Evolutionary conservation across 2,797 vertebrate genomes (phyloP).

Genomic region (Crocodylus rhombifer): DNA sequence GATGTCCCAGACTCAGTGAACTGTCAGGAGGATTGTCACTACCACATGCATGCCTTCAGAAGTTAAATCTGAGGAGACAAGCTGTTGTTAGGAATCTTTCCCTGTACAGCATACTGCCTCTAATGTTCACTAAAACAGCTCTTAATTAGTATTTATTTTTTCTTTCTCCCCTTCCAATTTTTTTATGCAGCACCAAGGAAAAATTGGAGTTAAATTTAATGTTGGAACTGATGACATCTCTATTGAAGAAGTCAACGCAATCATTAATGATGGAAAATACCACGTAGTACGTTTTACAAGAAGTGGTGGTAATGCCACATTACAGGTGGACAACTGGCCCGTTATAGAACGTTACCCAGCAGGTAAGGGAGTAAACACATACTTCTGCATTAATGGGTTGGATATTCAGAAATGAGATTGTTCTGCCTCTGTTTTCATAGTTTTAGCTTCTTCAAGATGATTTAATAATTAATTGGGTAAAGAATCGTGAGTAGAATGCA

Average conservation of each 20-base stretch:
- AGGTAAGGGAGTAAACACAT: conserved; percentile 87
- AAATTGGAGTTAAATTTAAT: conserved; percentile 98
- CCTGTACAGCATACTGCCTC: neutral
- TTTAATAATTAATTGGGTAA: conserved; percentile 49
- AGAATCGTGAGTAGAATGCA: conserved; percentile 25
- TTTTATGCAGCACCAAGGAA: conserved; percentile 91
- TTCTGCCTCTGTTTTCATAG: conserved; percentile 53
- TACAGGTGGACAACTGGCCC: conserved; percentile 99
- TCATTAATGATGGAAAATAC: conserved; percentile 99
- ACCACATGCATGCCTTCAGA: conserved; percentile 28
- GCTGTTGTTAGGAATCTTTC: conserved; percentile 20
- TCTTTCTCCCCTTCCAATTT: neutral
- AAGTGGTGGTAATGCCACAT: conserved; percentile 98
- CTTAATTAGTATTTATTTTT: conserved; percentile 29
- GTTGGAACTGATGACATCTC: conserved; percentile 99
- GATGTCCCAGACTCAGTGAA: conserved; percentile 12
- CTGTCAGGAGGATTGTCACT: conserved; percentile 64
- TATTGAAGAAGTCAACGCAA: conserved; percentile 96
- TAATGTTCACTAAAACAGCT: conserved; percentile 32
- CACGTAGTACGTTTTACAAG: conserved; percentile 98
- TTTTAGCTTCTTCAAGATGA: conserved; percentile 48
- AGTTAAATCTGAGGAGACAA: conserved; percentile 43
- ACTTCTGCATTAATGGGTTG: conserved; percentile 10
- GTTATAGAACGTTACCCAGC: conserved; percentile 98
- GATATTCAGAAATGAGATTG: conserved; percentile 13